Evolutionary conservation across 2,113 vertebrate genomes (phyloP).

Genomic region (Puntigrus tetrazona): DNA sequence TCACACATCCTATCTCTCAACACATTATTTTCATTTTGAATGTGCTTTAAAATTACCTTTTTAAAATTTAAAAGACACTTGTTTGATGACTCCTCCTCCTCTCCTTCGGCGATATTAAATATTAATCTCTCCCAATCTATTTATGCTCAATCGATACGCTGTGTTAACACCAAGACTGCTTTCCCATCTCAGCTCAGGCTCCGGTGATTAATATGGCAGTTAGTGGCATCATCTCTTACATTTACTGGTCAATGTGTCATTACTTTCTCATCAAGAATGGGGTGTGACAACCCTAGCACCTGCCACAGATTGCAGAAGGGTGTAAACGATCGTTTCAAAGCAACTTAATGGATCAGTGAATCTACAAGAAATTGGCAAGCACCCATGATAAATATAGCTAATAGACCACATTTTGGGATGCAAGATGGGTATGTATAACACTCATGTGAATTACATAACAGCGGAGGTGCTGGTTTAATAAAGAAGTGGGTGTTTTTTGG

Average conservation of each 20-base stretch:
- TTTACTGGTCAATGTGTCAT: slow-evolving; percentile 55
- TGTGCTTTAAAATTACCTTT: background rate
- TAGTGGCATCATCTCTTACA: slow-evolving; percentile 43
- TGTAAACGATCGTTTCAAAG: slow-evolving; percentile 49
- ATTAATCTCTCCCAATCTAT: slow-evolving; percentile 61
- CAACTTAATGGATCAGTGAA: slow-evolving; percentile 50
- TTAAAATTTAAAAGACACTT: background rate
- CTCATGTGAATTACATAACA: slow-evolving; percentile 28
- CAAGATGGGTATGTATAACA: slow-evolving; percentile 26
- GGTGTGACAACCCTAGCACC: slow-evolving; percentile 29
- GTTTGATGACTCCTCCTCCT: slow-evolving; percentile 29
- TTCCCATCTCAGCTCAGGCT: slow-evolving; percentile 54
- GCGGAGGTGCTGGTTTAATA: background rate
- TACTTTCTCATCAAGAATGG: slow-evolving; percentile 45
- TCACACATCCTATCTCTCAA: background rate
- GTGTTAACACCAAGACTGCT: slow-evolving; percentile 56
- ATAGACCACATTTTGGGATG: slow-evolving; percentile 50
- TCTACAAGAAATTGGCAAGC: slow-evolving; percentile 46
- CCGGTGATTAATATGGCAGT: slow-evolving; percentile 61
- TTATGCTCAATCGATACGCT: slow-evolving; percentile 59
- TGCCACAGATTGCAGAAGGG: slow-evolving; percentile 27
- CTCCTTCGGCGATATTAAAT: slow-evolving; percentile 66
- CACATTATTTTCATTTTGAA: background rate
- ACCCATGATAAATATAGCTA: slow-evolving; percentile 51
- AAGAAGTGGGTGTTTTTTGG: slow-evolving; percentile 39